Evolutionary conservation across 2,888 invertebrate genomes (phyloP), one percentile per base, ranked within the genome.

Genomic region (Dicyrtoma fusca): DNA sequence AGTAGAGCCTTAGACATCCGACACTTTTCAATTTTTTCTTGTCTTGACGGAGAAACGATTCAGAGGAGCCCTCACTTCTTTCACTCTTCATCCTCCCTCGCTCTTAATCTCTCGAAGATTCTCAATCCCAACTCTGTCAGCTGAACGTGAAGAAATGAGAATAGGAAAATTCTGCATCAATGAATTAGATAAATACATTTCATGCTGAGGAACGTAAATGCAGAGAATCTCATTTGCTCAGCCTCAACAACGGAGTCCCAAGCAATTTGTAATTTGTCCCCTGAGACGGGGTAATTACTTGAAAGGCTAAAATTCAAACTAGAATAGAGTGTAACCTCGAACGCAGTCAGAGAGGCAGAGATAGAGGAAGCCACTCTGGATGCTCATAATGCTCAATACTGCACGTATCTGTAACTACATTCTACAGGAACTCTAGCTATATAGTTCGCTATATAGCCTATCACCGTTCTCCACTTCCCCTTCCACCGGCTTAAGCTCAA

Each of bases 201-300:
- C 17, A 19, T 21, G 8, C 51, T n/a, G 34, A 5, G 34, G 34
- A 8, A 49, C 49, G 14, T n/a, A 21, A 53, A 53, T 53, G 2
- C 53, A 53, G 17, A 53, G 17, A 53, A 61, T 44, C 44, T 61
- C 61, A 57, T 57, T 59, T 26, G 59, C n/a, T 61, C 11, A 53
- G 53, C 19, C 53, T 53, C 53, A 17, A 53, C 17, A 10, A 53
- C 34, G 34, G 34, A 34, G 34, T 34, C 34, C 34, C 34, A 34
- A 34, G 34, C 34, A 17, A 17, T 19, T 61, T 61, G 49, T 65
- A 65, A 65, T 65, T 65, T 65, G 65, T 65, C 65, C 65, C 49
- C 19, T 65, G 65, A 47, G 65, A 51, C n/a, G 13, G 19, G n/a
- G 62, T 62, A 62, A 62, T 62, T 62, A 62, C 62, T 62, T n/a